These are phyloP conservation scores for Semnornis frantzii DNA, from an alignment of 2,113 vertebrate species.

Conservation along the genomic window DNA sequence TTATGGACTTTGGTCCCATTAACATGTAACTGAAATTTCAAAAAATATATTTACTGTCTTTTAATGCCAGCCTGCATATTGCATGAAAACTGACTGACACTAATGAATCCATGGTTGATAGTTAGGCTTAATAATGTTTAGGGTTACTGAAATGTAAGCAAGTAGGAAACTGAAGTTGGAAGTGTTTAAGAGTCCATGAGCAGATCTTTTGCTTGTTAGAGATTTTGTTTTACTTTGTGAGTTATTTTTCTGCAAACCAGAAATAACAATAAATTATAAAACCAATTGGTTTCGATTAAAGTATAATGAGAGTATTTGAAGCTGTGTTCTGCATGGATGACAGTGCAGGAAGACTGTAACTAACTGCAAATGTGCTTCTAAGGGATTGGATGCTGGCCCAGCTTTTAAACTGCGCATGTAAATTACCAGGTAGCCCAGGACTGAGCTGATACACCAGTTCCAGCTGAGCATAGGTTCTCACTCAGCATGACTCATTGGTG, in stretches of 20 bases:
- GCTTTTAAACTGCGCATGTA: neutral
- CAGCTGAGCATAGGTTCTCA: neutral
- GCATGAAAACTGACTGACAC: neutral
- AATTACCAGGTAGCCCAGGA: neutral
- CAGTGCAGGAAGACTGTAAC: neutral
- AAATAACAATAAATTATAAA: conserved; percentile 33
- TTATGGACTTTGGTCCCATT: neutral
- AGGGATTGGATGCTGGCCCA: neutral
- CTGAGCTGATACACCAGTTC: neutral
- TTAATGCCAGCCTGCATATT: neutral
- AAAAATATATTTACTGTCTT: neutral
- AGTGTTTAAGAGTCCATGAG: neutral
- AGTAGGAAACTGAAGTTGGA: neutral
- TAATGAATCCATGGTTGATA: neutral
- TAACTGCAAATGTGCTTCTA: neutral
- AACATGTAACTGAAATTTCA: neutral
- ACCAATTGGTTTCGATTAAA: neutral
- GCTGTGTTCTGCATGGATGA: neutral
- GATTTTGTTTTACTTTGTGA: neutral
- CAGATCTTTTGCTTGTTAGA: neutral
- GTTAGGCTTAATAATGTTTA: neutral
- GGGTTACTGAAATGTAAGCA: neutral
- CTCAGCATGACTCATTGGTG: rapidly evolving
- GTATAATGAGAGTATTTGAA: conserved; percentile 10
- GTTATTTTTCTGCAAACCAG: conserved; percentile 19